A percentile compares a stretch with the other conserved stretches of the same genome.
Evolutionary conservation across 23 tunicate genomes (phyloP).

Genomic region (Halocynthia aurantium): DNA sequence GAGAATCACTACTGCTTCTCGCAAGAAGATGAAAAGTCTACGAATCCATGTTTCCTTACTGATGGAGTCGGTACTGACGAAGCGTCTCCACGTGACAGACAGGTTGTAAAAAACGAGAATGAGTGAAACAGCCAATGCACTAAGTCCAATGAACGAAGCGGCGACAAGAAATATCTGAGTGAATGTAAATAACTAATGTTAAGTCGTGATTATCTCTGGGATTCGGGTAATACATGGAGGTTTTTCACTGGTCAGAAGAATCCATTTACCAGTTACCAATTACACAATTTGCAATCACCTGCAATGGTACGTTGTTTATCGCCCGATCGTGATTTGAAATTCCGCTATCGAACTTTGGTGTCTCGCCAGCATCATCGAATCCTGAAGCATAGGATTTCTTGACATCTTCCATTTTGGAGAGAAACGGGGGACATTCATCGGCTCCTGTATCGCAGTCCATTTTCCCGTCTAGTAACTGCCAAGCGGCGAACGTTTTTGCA

Average conservation of each 20-base stretch:
- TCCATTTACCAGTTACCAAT: too few relatives aligned
- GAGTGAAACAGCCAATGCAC: slow-evolving; percentile 15
- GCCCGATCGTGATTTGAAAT: slow-evolving; percentile 24
- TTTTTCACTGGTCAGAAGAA: too few relatives aligned
- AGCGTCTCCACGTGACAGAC: slow-evolving; percentile 4
- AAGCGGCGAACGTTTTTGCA: background rate
- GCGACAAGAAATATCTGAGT: slow-evolving; percentile 11
- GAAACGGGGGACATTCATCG: slow-evolving; percentile 21
- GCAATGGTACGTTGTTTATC: slow-evolving; percentile 3
- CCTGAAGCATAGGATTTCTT: background rate
- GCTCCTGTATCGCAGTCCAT: slow-evolving; percentile 3
- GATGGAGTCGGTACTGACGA: background rate
- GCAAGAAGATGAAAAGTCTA: background rate
- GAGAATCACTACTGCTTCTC: slow-evolving; percentile 24
- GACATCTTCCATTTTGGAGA: background rate
- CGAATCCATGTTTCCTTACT: background rate
- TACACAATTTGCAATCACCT: background rate
- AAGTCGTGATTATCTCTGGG: too few relatives aligned
- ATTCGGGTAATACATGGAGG: too few relatives aligned
- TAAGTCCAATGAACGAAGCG: slow-evolving; percentile 7
- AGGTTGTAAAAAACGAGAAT: slow-evolving; percentile 16
- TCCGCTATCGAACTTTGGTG: background rate
- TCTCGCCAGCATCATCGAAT: background rate
- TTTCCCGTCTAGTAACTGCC: slow-evolving; percentile 8
- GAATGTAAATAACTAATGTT: too few relatives aligned